Conservation (phyloP, 2,113 vertebrate genomes). For the Pimephales promelas region DNA sequence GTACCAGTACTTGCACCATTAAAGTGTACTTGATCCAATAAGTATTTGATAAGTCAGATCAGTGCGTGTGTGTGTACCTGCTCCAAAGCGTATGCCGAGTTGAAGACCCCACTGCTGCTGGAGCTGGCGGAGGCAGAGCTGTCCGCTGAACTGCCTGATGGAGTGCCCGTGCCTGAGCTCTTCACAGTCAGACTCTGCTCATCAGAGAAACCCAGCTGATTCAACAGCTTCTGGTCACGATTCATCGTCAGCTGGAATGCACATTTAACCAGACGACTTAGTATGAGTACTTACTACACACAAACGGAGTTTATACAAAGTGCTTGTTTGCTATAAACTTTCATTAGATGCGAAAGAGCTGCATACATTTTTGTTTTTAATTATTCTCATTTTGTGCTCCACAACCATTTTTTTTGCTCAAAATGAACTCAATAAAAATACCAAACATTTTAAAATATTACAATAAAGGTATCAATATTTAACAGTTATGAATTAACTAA, state of each 20-base stretch:
- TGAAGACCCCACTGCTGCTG: slow-evolving; percentile 85
- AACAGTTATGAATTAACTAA: too few species aligned
- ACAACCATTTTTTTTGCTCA: too few species aligned
- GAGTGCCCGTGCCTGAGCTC: slow-evolving; percentile 92
- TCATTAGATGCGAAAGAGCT: neutral
- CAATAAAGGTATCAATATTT: too few species aligned
- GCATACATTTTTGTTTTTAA: too few species aligned
- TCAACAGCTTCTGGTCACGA: slow-evolving; percentile 97
- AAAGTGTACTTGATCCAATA: neutral
- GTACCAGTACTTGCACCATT: neutral
- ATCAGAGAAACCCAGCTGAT: slow-evolving; percentile 94
- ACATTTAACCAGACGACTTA: neutral
- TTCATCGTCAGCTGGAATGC: slow-evolving; percentile 89
- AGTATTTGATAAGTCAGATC: neutral
- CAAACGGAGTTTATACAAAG: neutral
- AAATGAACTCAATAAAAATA: too few species aligned
- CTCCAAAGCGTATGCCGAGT: slow-evolving; percentile 93
- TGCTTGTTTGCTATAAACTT: neutral
- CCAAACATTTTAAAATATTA: too few species aligned
- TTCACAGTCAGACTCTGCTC: slow-evolving; percentile 95
- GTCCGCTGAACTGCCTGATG: slow-evolving; percentile 91
- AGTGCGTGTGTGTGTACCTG: slow-evolving; percentile 79
- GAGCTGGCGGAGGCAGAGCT: slow-evolving; percentile 88
- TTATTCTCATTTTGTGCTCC: too few species aligned
- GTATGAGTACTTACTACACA: neutral